Percentiles rank a stretch among this genome's conserved stretches.
Conservation (phyloP, 2,888 invertebrate genomes). For the Drosophila flavopinicola region DNA sequence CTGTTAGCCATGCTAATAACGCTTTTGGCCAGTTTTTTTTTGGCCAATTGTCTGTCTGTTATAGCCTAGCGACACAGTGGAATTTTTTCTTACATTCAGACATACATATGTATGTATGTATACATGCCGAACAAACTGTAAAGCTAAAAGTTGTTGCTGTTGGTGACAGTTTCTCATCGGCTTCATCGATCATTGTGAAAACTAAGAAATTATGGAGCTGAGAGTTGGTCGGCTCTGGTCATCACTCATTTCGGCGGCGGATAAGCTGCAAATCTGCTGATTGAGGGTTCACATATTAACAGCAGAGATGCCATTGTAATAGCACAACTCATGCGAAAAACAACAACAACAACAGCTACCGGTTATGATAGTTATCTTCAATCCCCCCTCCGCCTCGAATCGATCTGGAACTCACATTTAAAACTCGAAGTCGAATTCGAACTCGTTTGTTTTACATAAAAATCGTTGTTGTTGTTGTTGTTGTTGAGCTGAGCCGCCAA, state of each 20-base stretch:
- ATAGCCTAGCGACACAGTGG: conserved; percentile 63
- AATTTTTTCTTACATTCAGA: conserved; percentile 50
- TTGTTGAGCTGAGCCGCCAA: conserved; percentile 52
- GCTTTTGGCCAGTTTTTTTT: conserved; percentile 62
- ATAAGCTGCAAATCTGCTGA: conserved; percentile 26
- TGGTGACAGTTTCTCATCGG: conserved; percentile 70
- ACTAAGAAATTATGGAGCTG: conserved; percentile 4
- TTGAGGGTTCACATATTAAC: conserved; percentile 27
- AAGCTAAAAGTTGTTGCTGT: conserved; percentile 13
- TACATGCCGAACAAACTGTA: conserved; percentile 20
- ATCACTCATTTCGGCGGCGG: conserved; percentile 21
- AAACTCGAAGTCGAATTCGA: conserved; percentile 27
- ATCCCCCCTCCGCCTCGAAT: conserved; percentile 5
- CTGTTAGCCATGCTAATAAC: conserved; percentile 64
- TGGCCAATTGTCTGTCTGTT: conserved; percentile 70
- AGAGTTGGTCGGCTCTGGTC: conserved; percentile 4
- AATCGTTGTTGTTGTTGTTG: conserved; percentile 39
- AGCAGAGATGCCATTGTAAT: conserved; percentile 39
- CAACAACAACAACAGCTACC: conserved; percentile 51
- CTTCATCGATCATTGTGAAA: conserved; percentile 55
- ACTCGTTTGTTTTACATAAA: conserved; percentile 75
- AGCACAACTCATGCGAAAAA: conserved; percentile 2
- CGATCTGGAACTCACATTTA: conserved; percentile 17
- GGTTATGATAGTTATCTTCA: conserved; percentile 46
- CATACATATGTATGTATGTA: neutral